Evolutionary conservation across 2,888 invertebrate genomes (phyloP).

Genomic region (Osmoderma eremita): DNA sequence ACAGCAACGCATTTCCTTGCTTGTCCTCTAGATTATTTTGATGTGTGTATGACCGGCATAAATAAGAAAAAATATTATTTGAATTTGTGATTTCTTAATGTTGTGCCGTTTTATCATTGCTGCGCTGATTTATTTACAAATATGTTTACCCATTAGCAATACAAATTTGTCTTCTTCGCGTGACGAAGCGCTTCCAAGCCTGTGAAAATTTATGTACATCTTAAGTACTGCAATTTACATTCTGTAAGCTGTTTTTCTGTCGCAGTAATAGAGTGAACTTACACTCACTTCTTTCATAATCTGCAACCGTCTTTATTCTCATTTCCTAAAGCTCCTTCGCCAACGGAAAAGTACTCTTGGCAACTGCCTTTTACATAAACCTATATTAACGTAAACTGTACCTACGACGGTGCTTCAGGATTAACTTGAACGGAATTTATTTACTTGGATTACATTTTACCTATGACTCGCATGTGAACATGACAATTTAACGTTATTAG

Average conservation of each 20-base stretch:
- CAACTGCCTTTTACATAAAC: slow-evolving; percentile 4
- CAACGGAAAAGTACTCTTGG: neutral
- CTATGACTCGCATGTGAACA: too few species aligned
- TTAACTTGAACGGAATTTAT: neutral
- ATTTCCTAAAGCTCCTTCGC: neutral
- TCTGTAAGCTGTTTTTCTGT: slow-evolving; percentile 12
- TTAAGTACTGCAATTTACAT: slow-evolving; percentile 23
- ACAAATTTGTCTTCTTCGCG: too few species aligned
- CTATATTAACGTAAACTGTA: slow-evolving; percentile 2
- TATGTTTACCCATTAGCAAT: too few species aligned
- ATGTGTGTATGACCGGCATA: too few species aligned
- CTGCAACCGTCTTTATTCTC: neutral
- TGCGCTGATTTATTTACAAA: too few species aligned
- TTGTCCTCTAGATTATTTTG: too few species aligned
- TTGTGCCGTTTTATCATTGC: too few species aligned
- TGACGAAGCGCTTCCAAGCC: too few species aligned
- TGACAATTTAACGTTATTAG: too few species aligned
- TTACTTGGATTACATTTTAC: neutral
- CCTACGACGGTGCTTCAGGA: neutral
- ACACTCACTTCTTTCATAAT: slow-evolving; percentile 8
- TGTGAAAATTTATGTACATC: slow-evolving; percentile 11
- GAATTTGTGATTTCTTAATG: too few species aligned
- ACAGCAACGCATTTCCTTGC: too few species aligned
- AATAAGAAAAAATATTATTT: too few species aligned
- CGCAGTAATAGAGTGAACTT: slow-evolving; percentile 5